Conservation (phyloP, 1,140 invertebrate genomes). For the Lamellibrachia luymesi region DNA sequence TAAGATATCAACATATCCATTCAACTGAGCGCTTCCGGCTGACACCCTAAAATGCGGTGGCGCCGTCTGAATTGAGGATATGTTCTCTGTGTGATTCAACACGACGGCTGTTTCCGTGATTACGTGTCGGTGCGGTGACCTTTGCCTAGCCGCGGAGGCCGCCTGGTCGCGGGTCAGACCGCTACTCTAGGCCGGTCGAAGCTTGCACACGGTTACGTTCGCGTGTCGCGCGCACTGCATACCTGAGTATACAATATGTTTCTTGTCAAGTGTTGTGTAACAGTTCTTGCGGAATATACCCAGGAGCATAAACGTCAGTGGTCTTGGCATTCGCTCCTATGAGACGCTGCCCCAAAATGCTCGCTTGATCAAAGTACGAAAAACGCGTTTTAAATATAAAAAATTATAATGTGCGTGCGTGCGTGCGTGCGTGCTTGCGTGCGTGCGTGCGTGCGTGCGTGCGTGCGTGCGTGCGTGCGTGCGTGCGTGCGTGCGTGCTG, state of each 20-base stretch:
- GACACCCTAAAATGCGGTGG: not conserved
- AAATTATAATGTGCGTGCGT: not conserved
- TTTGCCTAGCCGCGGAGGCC: not conserved
- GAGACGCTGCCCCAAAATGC: not conserved
- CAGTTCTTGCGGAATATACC: not conserved
- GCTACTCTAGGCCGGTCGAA: not conserved
- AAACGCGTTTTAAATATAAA: not conserved
- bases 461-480: slow-evolving; percentile 7
- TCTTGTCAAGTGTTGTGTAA: not conserved
- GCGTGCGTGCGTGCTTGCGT: not conserved
- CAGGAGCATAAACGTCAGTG: not conserved
- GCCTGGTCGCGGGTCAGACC: not conserved
- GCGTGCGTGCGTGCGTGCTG: not conserved
- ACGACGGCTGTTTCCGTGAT: not conserved
- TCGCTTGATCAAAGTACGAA: not conserved
- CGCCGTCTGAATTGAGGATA: not conserved
- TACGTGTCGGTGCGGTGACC: not conserved
- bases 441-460: slow-evolving; percentile 7
- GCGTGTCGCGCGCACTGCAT: not conserved
- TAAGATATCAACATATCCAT: not conserved
- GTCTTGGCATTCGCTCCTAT: not conserved
- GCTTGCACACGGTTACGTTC: not conserved
- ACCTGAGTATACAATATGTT: not conserved
- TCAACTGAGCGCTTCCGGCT: not conserved
- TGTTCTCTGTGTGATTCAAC: not conserved